These are phyloP conservation scores for Entomobrya proxima DNA, from an alignment of 2,888 invertebrate species.

Conservation along the genomic window DNA sequence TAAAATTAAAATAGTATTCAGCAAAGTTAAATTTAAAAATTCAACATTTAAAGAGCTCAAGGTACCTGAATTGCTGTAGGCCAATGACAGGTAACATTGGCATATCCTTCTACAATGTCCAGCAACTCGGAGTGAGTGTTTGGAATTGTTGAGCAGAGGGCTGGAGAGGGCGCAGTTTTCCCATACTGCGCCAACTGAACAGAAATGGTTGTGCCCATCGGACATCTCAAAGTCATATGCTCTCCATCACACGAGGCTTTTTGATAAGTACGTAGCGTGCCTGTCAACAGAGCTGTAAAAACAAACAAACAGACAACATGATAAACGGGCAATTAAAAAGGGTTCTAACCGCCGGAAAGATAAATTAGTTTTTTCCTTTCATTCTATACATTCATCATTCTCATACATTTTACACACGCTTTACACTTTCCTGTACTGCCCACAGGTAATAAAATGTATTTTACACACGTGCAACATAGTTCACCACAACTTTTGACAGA, in stretches of 20 bases:
- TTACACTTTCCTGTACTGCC: not conserved
- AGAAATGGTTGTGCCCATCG: constrained; percentile 92
- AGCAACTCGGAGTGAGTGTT: constrained; percentile 71
- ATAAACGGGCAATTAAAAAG: constrained; percentile 38
- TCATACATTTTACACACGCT: not conserved
- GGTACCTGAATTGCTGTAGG: constrained; percentile 88
- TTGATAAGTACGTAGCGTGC: constrained; percentile 93
- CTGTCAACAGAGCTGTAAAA: constrained; percentile 89
- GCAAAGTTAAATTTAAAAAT: not conserved
- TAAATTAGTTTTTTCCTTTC: constrained; percentile 39
- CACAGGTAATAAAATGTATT: not conserved
- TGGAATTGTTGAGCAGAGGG: constrained; percentile 78
- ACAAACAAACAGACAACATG: constrained; percentile 36
- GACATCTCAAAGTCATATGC: constrained; percentile 90
- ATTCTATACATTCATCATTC: not conserved
- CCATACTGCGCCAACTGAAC: constrained; percentile 95
- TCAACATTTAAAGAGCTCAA: constrained; percentile 69
- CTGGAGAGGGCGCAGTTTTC: constrained; percentile 81
- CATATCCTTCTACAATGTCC: constrained; percentile 65
- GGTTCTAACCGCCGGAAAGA: not conserved
- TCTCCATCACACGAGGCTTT: constrained; percentile 95
- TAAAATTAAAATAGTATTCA: not conserved
- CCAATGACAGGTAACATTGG: constrained; percentile 79
- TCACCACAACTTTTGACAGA: not conserved
- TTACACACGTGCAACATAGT: not conserved